These are phyloP conservation scores for Drosophila arizonae DNA, from an alignment of 1,140 invertebrate species.

Conservation along the genomic window DNA sequence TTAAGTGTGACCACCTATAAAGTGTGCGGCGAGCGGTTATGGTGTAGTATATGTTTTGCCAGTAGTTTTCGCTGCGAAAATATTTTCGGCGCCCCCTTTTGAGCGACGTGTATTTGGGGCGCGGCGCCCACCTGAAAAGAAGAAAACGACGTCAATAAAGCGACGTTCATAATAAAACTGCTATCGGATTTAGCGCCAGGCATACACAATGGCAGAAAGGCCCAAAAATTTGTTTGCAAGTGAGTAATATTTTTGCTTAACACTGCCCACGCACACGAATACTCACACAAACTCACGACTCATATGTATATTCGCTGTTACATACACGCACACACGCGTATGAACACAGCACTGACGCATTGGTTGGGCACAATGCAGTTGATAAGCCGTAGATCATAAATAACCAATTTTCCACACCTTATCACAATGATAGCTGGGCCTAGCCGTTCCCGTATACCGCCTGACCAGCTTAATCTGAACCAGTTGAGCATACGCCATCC, in stretches of 20 bases:
- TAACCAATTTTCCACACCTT: slow-evolving; percentile 19
- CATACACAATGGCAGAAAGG: slow-evolving; percentile 69
- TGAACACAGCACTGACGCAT: slow-evolving; percentile 54
- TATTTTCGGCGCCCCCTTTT: slow-evolving; percentile 56
- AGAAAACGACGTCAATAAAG: slow-evolving; percentile 36
- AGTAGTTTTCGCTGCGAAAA: slow-evolving; percentile 45
- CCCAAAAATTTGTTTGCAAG: slow-evolving; percentile 81
- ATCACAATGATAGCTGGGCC: slow-evolving; percentile 56
- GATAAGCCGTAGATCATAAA: slow-evolving; percentile 52
- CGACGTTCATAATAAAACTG: slow-evolving; percentile 45
- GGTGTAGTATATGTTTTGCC: slow-evolving; percentile 25
- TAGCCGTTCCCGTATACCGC: slow-evolving; percentile 71
- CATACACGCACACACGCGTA: slow-evolving; percentile 16
- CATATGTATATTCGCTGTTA: not conserved
- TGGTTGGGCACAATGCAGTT: slow-evolving; percentile 32
- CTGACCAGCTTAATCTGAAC: slow-evolving; percentile 76
- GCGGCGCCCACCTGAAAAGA: slow-evolving; percentile 69
- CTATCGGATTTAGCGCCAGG: not conserved
- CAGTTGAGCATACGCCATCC: slow-evolving; percentile 74
- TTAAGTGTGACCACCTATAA: slow-evolving; percentile 22
- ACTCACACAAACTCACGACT: slow-evolving; percentile 25
- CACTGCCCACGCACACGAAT: slow-evolving; percentile 48
- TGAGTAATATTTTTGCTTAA: slow-evolving; percentile 56
- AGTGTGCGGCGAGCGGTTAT: slow-evolving; percentile 21
- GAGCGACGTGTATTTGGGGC: slow-evolving; percentile 59